Evolutionary conservation across 2,113 vertebrate species (phyloP).

Genomic region (Dicerorhinus sumatrensis): DNA sequence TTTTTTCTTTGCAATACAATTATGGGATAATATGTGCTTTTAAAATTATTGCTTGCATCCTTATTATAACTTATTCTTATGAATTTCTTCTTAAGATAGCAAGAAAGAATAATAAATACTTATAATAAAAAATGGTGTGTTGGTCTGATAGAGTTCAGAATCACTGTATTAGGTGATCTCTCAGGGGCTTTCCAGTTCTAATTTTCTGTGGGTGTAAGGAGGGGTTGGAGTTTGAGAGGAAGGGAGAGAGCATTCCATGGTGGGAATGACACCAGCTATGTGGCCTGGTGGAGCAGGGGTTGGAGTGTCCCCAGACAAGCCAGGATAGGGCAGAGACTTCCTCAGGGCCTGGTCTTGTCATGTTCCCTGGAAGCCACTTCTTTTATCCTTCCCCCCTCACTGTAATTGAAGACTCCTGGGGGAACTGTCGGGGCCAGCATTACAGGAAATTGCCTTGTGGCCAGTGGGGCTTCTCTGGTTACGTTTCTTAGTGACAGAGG

Average conservation of each 20-base stretch:
- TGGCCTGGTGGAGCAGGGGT: not conserved
- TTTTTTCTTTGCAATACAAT: conserved; percentile 11
- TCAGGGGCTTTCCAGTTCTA: not conserved
- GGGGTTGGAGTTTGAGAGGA: conserved; percentile 10
- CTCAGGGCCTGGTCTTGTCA: conserved; percentile 26
- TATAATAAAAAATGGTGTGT: not conserved
- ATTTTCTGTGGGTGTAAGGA: conserved; percentile 19
- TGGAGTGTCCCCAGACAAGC: not conserved
- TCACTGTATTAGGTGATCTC: not conserved
- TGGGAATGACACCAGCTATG: not conserved
- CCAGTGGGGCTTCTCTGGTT: conserved; percentile 61
- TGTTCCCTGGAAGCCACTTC: conserved; percentile 38
- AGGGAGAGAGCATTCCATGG: not conserved
- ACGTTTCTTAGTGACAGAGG: conserved; percentile 62
- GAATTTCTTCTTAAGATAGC: not conserved
- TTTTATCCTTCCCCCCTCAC: not conserved
- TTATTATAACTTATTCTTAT: conserved; percentile 19
- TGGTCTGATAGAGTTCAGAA: not conserved
- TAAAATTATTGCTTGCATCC: not conserved
- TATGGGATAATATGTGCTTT: not conserved
- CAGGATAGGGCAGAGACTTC: conserved; percentile 18
- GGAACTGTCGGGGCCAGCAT: conserved; percentile 52
- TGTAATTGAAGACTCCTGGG: conserved; percentile 67
- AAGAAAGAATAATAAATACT: conserved; percentile 39
- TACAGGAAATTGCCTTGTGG: conserved; percentile 69